phyloP scores from a whole-genome alignment of 2,888 invertebrate genomes.

The Diplolepis rosae region DNA sequence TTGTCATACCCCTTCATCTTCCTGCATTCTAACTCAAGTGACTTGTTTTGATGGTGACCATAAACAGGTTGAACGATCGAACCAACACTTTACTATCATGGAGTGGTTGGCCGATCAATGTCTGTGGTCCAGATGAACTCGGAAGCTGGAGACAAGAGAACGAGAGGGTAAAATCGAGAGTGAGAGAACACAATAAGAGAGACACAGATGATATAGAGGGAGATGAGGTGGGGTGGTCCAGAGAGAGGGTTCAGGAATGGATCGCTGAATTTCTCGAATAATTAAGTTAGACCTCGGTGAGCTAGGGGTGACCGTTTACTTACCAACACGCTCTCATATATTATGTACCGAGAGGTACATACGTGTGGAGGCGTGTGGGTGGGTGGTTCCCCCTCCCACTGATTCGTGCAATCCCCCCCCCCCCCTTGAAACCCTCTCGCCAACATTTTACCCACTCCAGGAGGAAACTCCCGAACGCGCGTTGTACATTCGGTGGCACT shows the following conservation, averaged over 20 bases:
- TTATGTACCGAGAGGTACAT: slow-evolving; percentile 68
- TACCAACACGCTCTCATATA: slow-evolving; percentile 70
- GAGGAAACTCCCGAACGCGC: slow-evolving; percentile 44
- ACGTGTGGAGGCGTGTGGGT: slow-evolving; percentile 43
- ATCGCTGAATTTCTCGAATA: slow-evolving; percentile 68
- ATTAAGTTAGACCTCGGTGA: slow-evolving; percentile 72
- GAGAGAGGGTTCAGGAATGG: slow-evolving; percentile 33
- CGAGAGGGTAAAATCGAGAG: slow-evolving; percentile 36
- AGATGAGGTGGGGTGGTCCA: slow-evolving; percentile 36
- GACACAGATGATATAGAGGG: slow-evolving; percentile 1
- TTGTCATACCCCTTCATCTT: too few relatives aligned
- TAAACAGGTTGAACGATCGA: slow-evolving; percentile 22
- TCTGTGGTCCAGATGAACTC: slow-evolving; percentile 52
- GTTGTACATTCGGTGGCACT: slow-evolving; percentile 70
- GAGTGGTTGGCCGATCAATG: slow-evolving; percentile 55
- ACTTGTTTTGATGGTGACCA: slow-evolving; percentile 1
- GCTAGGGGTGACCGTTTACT: slow-evolving; percentile 69
- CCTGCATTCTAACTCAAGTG: too few relatives aligned
- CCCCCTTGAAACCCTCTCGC: slow-evolving; percentile 24
- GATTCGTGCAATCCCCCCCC: slow-evolving; percentile 63
- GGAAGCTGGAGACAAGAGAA: slow-evolving; percentile 33
- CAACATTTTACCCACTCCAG: slow-evolving; percentile 29
- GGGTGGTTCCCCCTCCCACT: slow-evolving; percentile 37
- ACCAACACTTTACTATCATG: slow-evolving; percentile 42
- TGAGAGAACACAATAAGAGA: slow-evolving; percentile 35